Evolutionary conservation across 2,113 vertebrate species (phyloP).

Genomic region (Eretmochelys imbricata): DNA sequence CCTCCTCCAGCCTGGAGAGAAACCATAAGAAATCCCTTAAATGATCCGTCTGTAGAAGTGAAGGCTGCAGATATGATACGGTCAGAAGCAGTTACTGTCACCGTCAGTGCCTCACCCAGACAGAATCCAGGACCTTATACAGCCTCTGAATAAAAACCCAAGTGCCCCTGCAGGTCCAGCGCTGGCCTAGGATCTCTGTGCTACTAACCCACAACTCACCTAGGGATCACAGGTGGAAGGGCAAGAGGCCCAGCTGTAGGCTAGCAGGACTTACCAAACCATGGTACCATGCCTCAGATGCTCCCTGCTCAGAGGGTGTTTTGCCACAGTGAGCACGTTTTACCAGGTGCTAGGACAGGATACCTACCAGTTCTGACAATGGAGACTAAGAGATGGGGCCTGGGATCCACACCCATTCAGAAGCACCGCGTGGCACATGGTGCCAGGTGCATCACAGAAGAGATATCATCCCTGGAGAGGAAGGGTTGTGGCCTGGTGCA

Average conservation of each 20-base stretch:
- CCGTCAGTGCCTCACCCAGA: accelerated
- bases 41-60: background rate
- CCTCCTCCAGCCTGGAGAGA: background rate
- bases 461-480: background rate
- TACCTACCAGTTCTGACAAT: accelerated
- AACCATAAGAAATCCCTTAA: background rate
- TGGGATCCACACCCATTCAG: background rate
- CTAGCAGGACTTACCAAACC: accelerated
- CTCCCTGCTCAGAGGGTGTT: background rate
- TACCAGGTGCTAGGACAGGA: background rate
- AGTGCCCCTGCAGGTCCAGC: background rate
- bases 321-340: accelerated
- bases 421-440: background rate
- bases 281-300: accelerated
- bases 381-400: background rate
- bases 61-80: background rate
- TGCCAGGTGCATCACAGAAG: background rate
- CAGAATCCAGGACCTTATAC: background rate
- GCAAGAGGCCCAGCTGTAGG: background rate
- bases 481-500: background rate
- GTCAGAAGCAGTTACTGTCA: background rate
- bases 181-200: background rate
- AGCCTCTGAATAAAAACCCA: accelerated
- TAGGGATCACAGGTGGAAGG: accelerated
- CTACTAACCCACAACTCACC: background rate